Conservation (phyloP, 2,797 vertebrate species). For the Oceanodroma leucorhoa region DNA sequence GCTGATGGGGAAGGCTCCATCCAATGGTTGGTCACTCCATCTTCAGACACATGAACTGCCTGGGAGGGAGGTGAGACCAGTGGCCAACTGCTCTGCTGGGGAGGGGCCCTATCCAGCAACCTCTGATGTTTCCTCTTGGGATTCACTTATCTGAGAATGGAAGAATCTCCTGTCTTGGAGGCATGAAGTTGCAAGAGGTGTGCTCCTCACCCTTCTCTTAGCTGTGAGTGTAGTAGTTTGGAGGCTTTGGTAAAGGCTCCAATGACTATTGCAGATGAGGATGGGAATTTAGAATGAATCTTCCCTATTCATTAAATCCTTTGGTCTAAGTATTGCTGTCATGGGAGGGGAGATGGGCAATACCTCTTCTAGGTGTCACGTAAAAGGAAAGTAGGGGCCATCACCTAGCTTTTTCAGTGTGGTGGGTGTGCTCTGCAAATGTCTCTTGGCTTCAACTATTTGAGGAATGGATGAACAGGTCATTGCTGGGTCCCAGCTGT, state of each 20-base stretch:
- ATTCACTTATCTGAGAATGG: too few species aligned
- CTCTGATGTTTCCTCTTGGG: not conserved
- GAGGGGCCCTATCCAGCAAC: not conserved
- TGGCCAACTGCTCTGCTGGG: not conserved
- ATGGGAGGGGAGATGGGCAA: not conserved
- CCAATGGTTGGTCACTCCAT: accelerated
- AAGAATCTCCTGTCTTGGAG: too few species aligned
- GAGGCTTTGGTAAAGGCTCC: not conserved
- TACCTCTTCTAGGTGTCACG: accelerated
- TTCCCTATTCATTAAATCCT: not conserved
- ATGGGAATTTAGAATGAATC: not conserved
- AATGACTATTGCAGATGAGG: accelerated
- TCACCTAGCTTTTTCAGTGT: accelerated
- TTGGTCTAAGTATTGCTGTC: not conserved
- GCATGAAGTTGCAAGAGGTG: not conserved
- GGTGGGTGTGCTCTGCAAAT: not conserved
- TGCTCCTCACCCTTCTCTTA: not conserved
- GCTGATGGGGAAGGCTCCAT: not conserved
- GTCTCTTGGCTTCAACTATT: not conserved
- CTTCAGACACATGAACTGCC: not conserved
- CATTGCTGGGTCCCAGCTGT: not conserved
- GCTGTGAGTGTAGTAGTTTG: not conserved
- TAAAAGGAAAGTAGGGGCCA: not conserved
- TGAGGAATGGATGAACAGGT: not conserved
- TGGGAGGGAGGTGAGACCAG: too few species aligned